Percentiles rank a stretch among this genome's conserved stretches.
phyloP scores from a whole-genome alignment of 2,113 vertebrate species.

The Grammomys surdaster region DNA sequence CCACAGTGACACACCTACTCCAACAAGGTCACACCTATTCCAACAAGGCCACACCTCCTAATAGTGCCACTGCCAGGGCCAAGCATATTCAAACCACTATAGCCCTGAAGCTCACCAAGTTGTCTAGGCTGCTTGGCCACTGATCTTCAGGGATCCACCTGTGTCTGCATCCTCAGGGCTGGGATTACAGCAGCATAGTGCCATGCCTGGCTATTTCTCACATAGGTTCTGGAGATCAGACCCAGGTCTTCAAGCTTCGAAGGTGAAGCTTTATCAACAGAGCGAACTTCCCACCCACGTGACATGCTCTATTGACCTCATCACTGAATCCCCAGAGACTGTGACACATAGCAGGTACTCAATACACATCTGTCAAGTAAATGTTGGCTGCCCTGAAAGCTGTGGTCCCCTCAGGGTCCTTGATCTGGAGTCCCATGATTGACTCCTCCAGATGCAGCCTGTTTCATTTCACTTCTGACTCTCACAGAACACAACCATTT shows the following conservation, averaged over 20 bases:
- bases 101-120: background rate
- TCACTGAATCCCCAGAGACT: background rate
- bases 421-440: background rate
- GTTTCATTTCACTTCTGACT: constrained; percentile 36
- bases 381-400: fast-evolving
- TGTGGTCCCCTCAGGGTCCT: background rate
- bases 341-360: background rate
- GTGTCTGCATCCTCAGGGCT: background rate
- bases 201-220: too few relatives aligned
- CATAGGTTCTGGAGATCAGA: too few relatives aligned
- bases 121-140: background rate
- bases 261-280: too few relatives aligned
- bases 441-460: background rate
- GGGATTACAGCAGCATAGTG: too few relatives aligned
- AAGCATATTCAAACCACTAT: too few relatives aligned
- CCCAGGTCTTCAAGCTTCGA: background rate
- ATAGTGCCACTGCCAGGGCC: too few relatives aligned
- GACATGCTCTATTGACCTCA: too few relatives aligned
- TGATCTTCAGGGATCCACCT: background rate
- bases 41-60: too few relatives aligned
- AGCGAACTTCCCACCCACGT: too few relatives aligned
- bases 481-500: constrained; percentile 60
- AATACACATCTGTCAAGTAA: fast-evolving
- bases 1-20: too few relatives aligned
- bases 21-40: too few relatives aligned